A percentile compares a stretch with the other conserved stretches of the same genome.
Conservation (phyloP, 2,113 vertebrate genomes). For the Seriola quinqueradiata region DNA sequence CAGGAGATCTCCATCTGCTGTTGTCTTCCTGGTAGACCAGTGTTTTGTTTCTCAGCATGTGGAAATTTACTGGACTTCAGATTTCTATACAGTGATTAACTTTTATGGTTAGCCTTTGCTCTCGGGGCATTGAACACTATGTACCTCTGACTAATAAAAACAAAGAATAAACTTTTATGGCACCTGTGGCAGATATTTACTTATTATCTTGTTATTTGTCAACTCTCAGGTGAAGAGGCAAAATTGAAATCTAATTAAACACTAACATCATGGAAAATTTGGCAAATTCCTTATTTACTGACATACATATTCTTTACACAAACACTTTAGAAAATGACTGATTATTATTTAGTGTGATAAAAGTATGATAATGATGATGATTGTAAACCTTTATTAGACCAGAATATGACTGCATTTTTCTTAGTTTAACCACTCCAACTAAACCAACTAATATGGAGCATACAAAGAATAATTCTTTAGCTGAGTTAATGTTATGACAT, state of each 20-base stretch:
- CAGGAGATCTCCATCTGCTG: conserved; percentile 67
- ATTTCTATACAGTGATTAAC: conserved; percentile 89
- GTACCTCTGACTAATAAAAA: conserved; percentile 87
- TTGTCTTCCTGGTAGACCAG: conserved; percentile 70
- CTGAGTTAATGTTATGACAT: not conserved
- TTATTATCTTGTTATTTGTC: conserved; percentile 86
- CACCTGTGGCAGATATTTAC: conserved; percentile 79
- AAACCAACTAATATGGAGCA: not conserved
- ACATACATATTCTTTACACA: not conserved
- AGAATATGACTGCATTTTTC: not conserved
- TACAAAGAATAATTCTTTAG: not conserved
- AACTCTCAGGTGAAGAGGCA: conserved; percentile 80
- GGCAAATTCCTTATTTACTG: conserved; percentile 63
- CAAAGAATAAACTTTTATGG: conserved; percentile 89
- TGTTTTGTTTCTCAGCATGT: conserved; percentile 81
- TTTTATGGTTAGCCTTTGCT: conserved; percentile 88
- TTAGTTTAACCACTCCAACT: not conserved
- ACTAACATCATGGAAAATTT: conserved; percentile 84
- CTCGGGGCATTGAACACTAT: conserved; percentile 84
- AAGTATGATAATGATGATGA: not conserved
- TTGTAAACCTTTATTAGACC: not conserved
- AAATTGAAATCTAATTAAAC: conserved; percentile 79
- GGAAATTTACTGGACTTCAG: conserved; percentile 89
- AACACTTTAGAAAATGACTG: not conserved
- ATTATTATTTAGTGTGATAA: not conserved